Conservation (phyloP, 2,888 invertebrate species). For the Eledona agricola region DNA sequence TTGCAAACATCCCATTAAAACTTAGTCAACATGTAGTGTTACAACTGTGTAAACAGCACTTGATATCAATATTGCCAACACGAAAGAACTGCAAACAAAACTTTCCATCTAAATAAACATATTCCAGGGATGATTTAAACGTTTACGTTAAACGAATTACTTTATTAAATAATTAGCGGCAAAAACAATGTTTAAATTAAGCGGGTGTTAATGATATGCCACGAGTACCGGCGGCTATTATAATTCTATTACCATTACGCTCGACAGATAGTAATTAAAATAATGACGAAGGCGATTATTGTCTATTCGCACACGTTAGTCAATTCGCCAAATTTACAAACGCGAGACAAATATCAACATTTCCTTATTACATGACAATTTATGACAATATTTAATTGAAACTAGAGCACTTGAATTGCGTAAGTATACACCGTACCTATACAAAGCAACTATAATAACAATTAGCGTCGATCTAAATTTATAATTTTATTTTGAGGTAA, state of each 20-base stretch:
- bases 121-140: no score
- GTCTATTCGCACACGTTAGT: constrained; percentile 23
- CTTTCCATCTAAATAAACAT: no score
- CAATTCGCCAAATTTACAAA: constrained; percentile 5
- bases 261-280: constrained; percentile 35
- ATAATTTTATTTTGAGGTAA: no score
- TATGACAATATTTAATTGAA: no score
- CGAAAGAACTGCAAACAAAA: constrained; percentile 15
- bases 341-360: constrained; percentile 2
- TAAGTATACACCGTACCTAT: no score
- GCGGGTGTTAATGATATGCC: constrained; percentile 36
- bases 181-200: constrained; percentile 36
- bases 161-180: constrained; percentile 26
- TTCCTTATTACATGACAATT: no score
- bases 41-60: constrained; percentile 29
- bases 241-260: constrained; percentile 36
- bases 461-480: no score
- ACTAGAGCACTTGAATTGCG: no score
- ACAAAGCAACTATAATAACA: no score
- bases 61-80: constrained; percentile 26
- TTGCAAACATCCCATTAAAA: constrained; percentile 27
- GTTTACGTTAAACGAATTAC: constrained; percentile 6
- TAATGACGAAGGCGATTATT: constrained; percentile 33
- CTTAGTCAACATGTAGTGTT: constrained; percentile 25
- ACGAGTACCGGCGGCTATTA: constrained; percentile 32